Conservation (phyloP, 2,888 invertebrate species). For the Apamea sordens region DNA sequence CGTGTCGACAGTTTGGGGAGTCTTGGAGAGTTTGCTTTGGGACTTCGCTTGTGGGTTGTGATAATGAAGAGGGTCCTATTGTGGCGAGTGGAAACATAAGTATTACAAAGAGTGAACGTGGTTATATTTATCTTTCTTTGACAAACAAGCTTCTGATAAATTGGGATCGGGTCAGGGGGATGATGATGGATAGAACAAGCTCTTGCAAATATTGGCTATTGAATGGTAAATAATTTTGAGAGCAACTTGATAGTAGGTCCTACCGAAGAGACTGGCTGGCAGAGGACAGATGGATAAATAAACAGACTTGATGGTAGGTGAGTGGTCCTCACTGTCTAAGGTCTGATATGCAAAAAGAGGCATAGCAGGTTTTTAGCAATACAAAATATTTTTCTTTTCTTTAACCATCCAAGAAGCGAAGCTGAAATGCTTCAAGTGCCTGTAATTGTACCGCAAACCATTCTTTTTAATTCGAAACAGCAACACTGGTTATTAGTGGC, state of each 20-base stretch:
- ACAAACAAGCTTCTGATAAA: background rate
- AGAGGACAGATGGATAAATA: background rate
- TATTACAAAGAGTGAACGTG: background rate
- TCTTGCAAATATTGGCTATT: background rate
- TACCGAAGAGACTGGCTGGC: too few relatives aligned
- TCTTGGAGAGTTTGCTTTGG: slow-evolving; percentile 25
- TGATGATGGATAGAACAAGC: background rate
- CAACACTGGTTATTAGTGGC: background rate
- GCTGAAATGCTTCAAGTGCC: background rate
- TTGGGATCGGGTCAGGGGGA: background rate
- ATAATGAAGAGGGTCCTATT: slow-evolving; percentile 1
- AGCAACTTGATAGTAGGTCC: background rate
- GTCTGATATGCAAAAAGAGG: too few relatives aligned
- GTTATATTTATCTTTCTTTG: background rate
- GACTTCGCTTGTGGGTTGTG: background rate
- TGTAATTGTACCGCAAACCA: background rate
- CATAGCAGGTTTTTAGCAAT: too few relatives aligned
- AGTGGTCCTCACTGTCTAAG: too few relatives aligned
- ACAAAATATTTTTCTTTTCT: too few relatives aligned
- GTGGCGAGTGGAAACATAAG: background rate
- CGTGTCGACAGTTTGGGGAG: background rate
- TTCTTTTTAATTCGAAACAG: background rate
- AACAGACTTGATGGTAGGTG: too few relatives aligned
- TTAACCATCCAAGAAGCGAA: background rate
- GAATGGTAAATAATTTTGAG: background rate